These are phyloP conservation scores for Lagorchestes hirsutus DNA, from an alignment of 2,797 vertebrate species.

Conservation along the genomic window DNA sequence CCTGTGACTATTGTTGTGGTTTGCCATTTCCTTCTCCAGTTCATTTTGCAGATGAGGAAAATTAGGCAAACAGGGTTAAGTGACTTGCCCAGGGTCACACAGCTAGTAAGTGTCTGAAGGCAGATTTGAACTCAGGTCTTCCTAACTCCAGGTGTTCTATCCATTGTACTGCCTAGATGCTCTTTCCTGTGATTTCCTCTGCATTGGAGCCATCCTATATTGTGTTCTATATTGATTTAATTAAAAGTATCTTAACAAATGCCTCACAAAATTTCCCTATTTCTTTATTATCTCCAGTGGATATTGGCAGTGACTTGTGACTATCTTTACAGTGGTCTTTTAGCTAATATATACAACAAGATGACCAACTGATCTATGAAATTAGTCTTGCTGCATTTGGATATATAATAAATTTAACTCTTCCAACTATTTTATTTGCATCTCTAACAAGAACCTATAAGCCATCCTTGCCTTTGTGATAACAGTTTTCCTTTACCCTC, in stretches of 20 bases:
- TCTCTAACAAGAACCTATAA: not conserved
- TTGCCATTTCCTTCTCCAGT: not conserved
- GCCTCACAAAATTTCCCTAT: not conserved
- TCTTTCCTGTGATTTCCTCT: not conserved
- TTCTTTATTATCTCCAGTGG: not conserved
- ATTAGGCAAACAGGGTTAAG: not conserved
- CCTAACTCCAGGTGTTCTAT: not conserved
- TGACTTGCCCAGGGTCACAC: not conserved
- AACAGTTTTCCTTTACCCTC: not conserved
- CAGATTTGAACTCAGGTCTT: not conserved
- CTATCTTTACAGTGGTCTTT: not conserved
- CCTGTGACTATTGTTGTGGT: not conserved
- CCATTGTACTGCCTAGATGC: not conserved
- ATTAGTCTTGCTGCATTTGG: not conserved
- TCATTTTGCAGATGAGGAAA: not conserved
- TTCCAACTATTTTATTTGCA: not conserved
- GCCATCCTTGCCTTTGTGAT: not conserved
- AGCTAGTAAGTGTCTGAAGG: not conserved
- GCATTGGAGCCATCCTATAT: not conserved
- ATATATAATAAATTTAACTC: not conserved
- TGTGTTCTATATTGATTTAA: not conserved
- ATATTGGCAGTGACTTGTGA: not conserved
- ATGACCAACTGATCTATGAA: not conserved
- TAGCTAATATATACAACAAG: not conserved
- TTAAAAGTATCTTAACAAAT: not conserved